Evolutionary conservation across 2,797 vertebrate genomes (phyloP).

Genomic region (Chelonia mydas): DNA sequence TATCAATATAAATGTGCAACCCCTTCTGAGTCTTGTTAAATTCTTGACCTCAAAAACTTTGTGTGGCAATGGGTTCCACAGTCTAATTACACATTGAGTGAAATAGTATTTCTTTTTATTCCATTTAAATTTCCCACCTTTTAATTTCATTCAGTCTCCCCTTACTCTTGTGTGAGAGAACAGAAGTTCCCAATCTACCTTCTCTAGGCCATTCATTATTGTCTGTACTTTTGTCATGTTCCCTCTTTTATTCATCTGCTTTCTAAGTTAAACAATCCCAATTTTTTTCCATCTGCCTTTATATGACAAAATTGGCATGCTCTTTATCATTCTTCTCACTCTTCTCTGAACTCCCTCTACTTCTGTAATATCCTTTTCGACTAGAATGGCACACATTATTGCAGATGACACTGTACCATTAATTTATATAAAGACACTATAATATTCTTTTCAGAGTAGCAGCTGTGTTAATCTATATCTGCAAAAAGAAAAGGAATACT

Average conservation of each 20-base stretch:
- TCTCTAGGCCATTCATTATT: background rate
- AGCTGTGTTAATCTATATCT: too few species aligned
- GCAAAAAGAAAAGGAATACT: too few species aligned
- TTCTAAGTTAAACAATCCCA: background rate
- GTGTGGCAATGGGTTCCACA: background rate
- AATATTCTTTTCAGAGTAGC: background rate
- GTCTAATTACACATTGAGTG: background rate
- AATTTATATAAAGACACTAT: background rate
- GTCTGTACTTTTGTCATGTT: background rate
- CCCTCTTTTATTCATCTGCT: background rate
- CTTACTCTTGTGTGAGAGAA: background rate
- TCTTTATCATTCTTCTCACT: background rate
- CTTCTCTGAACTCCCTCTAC: background rate
- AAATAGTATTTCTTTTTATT: background rate
- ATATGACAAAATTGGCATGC: accelerated
- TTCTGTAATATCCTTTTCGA: background rate
- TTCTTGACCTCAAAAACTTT: background rate
- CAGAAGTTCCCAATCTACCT: background rate
- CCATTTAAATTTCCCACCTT: background rate
- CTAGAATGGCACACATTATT: background rate
- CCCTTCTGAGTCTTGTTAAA: background rate
- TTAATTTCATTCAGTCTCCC: background rate
- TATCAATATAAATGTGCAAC: background rate
- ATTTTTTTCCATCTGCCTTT: background rate
- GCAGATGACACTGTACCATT: background rate